Base-by-base conservation (phyloP, 2,888 invertebrate genomes). In the Phortica magna region DNA sequence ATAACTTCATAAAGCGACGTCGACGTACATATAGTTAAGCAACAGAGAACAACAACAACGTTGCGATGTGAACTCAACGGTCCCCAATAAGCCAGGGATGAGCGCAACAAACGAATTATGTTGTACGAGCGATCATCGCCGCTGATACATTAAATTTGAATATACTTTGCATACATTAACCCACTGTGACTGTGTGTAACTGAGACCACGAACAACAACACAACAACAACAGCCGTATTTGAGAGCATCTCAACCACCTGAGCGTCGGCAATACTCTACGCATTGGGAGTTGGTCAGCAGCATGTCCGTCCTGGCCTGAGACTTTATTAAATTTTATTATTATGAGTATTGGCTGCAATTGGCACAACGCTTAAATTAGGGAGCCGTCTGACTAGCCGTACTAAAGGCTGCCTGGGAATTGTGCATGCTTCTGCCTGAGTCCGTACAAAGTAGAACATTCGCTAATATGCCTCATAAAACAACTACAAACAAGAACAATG, bases 131-230 rank as follows among this genome's bases (percentile, higher is more conserved):
- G 92, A 91, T 91, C 88, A 89, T 82, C 83, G 84, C 83, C 78
- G 81, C 83, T 84, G 91, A 91, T 90, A 91, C 90, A 90, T 90
- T 89, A 89, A 89, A 90, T 90, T 90, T 91, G 90, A 91, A 90
- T 90, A 84, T 86, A 84, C 88, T 92, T 92, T 90, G 89, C 92
- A 92, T 92, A 89, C 91, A 92, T 92, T 92, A 92, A 91, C 91
- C 91, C 90, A 92, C 89, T 90, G 89, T 84, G 79, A 82, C 80
- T 82, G 80, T 57, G 17, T 31, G 71, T 75, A 22, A 73, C 65
- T 42, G 73, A 61, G 73, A 57, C 4, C n/a, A 2, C 48, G 48
- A 5, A 14, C 48, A 48, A 48, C 2, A 12, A 14, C 48, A 14
- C 31, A 31, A 31, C 31, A 31, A 31, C 31, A 31, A 31, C 31